phyloP scores from a whole-genome alignment of 1,140 invertebrate genomes.

The Cydia splendana region DNA sequence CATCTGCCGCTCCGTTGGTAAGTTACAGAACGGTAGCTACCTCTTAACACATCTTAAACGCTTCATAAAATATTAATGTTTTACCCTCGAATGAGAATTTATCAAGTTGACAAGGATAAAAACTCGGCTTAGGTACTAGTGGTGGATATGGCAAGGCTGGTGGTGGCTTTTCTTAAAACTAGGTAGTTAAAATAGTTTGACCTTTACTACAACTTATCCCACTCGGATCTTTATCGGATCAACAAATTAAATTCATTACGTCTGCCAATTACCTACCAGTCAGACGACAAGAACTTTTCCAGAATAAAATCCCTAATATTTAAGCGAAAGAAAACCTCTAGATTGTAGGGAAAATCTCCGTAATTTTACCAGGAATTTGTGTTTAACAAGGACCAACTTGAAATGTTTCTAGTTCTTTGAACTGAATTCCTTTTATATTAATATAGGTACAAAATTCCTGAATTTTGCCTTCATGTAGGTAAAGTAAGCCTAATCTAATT shows the following conservation, averaged over 20 bases:
- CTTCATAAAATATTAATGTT: no score
- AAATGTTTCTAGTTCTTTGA: neutral
- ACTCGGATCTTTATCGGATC: neutral
- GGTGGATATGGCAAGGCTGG: no score
- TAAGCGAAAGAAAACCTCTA: neutral
- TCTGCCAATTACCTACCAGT: neutral
- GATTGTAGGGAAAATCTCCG: neutral
- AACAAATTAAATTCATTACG: constrained; percentile 9
- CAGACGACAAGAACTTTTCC: constrained; percentile 1
- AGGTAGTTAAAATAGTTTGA: neutral
- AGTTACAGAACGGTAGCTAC: no score
- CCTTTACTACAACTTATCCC: neutral
- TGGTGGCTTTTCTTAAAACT: neutral
- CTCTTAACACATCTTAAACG: no score
- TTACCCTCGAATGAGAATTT: no score
- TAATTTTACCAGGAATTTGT: neutral
- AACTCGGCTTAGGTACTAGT: no score
- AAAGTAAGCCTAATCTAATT: no score
- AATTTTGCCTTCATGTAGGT: neutral
- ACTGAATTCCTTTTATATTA: neutral
- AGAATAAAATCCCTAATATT: constrained; percentile 4
- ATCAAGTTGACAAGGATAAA: no score
- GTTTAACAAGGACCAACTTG: neutral
- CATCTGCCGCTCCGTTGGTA: no score
- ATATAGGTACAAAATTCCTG: neutral